Evolutionary conservation across 1,140 invertebrate species (phyloP).

Genomic region (Helicoverpa armigera): DNA sequence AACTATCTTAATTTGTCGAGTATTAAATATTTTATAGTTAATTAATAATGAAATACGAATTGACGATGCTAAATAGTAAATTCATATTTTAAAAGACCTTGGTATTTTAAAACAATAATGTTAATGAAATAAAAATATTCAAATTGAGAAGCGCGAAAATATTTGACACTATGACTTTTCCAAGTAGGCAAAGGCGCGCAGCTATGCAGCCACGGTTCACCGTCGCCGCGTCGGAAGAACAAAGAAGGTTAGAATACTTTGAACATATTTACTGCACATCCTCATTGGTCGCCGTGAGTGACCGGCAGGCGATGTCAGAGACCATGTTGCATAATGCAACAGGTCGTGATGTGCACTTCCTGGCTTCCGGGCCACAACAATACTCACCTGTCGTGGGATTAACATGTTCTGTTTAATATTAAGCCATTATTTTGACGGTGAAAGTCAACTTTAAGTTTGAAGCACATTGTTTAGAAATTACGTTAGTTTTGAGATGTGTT

Average conservation of each 20-base stretch:
- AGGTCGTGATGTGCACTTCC: slow-evolving; percentile 47
- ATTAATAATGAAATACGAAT: too few species aligned
- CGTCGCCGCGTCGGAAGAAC: neutral
- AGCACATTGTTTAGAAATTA: slow-evolving; percentile 19
- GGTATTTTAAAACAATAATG: neutral
- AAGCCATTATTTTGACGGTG: slow-evolving; percentile 40
- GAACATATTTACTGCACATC: slow-evolving; percentile 31
- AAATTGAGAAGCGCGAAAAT: neutral
- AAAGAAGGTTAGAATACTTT: slow-evolving; percentile 5
- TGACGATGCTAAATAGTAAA: too few species aligned
- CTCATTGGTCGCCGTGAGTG: slow-evolving; percentile 33
- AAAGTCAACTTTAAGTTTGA: slow-evolving; percentile 28
- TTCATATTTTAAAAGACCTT: too few species aligned
- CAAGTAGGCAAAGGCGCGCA: neutral
- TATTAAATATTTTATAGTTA: too few species aligned
- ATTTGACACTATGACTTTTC: neutral
- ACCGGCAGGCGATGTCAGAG: slow-evolving; percentile 11
- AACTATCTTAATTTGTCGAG: too few species aligned
- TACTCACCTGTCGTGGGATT: slow-evolving; percentile 47
- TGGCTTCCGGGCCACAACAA: slow-evolving; percentile 44
- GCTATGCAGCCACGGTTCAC: neutral
- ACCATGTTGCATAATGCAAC: slow-evolving; percentile 44
- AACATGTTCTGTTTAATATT: slow-evolving; percentile 48
- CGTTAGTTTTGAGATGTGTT: neutral
- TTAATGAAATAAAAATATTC: neutral